Evolutionary conservation across 1,140 invertebrate genomes (phyloP).

Genomic region (Drosophila tani): DNA sequence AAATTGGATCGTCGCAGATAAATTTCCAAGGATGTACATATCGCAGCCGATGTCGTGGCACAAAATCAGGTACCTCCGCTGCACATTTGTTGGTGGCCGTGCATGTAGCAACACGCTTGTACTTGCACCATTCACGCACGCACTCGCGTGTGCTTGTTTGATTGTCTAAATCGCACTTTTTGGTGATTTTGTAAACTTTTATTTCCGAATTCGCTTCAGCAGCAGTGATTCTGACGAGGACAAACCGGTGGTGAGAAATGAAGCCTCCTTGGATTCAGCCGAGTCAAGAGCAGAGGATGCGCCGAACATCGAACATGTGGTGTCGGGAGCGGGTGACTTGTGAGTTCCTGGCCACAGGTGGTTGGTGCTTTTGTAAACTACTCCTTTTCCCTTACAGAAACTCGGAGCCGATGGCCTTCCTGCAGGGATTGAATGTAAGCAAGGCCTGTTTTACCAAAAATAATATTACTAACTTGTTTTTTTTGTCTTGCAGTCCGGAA

Average conservation of each 20-base stretch:
- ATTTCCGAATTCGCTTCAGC: neutral
- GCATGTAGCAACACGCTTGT: conserved; percentile 47
- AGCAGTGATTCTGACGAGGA: conserved; percentile 37
- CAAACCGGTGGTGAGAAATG: conserved; percentile 17
- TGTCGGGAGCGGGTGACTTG: conserved; percentile 30
- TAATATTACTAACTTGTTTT: conserved; percentile 2
- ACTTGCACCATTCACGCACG: conserved; percentile 30
- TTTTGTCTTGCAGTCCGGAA: conserved; percentile 66
- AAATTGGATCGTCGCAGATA: neutral
- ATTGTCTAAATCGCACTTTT: neutral
- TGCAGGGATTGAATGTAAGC: conserved; percentile 78
- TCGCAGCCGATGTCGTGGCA: conserved; percentile 62
- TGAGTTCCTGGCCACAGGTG: conserved; percentile 35
- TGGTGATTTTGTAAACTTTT: neutral
- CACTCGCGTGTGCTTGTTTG: conserved; percentile 5
- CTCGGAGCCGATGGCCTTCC: conserved; percentile 66
- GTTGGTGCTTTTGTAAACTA: neutral
- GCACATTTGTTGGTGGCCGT: neutral
- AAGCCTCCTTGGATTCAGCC: conserved; percentile 28
- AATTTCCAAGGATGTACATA: conserved; percentile 31
- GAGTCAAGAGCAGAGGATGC: conserved; percentile 39
- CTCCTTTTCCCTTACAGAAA: conserved; percentile 22
- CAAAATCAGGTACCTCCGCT: conserved; percentile 52
- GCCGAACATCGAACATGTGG: conserved; percentile 29
- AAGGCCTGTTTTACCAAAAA: neutral